phyloP scores from a whole-genome alignment of 2,797 vertebrate genomes.

The Cyclura pinguis region DNA sequence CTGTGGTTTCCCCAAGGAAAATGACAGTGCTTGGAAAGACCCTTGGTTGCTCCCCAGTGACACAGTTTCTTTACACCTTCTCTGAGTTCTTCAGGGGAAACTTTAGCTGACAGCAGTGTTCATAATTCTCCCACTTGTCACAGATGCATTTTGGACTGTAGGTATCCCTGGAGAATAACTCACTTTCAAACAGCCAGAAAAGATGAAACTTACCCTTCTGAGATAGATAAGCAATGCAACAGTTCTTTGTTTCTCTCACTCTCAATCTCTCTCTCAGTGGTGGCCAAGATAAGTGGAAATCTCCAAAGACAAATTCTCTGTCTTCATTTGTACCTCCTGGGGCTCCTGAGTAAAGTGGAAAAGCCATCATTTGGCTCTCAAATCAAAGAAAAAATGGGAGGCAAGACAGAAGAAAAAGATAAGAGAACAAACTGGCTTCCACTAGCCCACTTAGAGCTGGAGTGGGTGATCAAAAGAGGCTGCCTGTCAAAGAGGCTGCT shows the following conservation, averaged over 20 bases:
- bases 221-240: constrained; percentile 54
- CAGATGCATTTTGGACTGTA: constrained; percentile 47
- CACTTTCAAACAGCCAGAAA: constrained; percentile 68
- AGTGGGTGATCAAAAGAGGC: constrained; percentile 13
- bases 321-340: constrained; percentile 58
- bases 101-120: constrained; percentile 51
- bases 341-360: constrained; percentile 25
- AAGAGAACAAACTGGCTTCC: constrained; percentile 30
- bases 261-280: no score
- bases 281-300: constrained; percentile 35
- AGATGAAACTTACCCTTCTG: constrained; percentile 63
- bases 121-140: constrained; percentile 59
- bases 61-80: not conserved
- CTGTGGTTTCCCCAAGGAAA: not conserved
- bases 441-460: not conserved
- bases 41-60: constrained; percentile 21
- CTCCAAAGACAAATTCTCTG: constrained; percentile 49
- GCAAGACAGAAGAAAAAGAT: constrained; percentile 36
- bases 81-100: constrained; percentile 64
- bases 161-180: constrained; percentile 66
- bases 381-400: constrained; percentile 59
- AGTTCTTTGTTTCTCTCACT: not conserved
- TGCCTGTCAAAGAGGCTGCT: not conserved
- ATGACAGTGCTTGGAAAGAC: not conserved
- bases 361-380: constrained; percentile 62